These are phyloP conservation scores for Palaemon carinicauda DNA, from an alignment of 1,140 invertebrate species.

Conservation along the genomic window DNA sequence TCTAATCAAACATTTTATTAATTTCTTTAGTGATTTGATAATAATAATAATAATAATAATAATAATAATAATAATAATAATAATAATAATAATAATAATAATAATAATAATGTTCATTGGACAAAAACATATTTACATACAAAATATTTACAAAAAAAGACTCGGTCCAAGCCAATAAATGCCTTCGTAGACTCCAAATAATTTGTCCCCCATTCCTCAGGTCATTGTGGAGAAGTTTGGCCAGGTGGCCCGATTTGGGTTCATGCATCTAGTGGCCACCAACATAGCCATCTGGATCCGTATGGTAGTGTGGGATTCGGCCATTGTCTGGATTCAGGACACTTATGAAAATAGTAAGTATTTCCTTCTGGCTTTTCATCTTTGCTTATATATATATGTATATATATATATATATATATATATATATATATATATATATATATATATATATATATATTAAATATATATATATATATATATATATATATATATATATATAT, in stretches of 20 bases:
- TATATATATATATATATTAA: neutral
- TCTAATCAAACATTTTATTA: too few species aligned
- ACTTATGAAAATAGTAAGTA: slow-evolving; percentile 54
- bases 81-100: too few species aligned
- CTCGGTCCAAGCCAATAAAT: too few species aligned
- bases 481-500: neutral
- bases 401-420: neutral
- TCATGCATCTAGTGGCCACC: slow-evolving; percentile 72
- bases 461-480: neutral
- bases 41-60: too few species aligned
- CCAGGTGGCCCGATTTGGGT: slow-evolving; percentile 69
- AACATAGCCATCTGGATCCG: slow-evolving; percentile 72
- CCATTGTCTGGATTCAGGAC: slow-evolving; percentile 61
- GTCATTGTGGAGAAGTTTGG: slow-evolving; percentile 71
- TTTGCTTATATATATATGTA: neutral
- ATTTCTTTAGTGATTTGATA: too few species aligned
- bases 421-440: neutral
- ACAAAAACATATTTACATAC: too few species aligned
- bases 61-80: too few species aligned
- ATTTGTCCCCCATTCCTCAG: slow-evolving; percentile 61
- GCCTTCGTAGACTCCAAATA: neutral
- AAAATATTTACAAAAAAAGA: too few species aligned
- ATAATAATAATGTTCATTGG: too few species aligned
- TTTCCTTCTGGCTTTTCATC: neutral
- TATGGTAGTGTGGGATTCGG: slow-evolving; percentile 72